Conservation (phyloP, 2,888 invertebrate species). For the Mythimna pallens region DNA sequence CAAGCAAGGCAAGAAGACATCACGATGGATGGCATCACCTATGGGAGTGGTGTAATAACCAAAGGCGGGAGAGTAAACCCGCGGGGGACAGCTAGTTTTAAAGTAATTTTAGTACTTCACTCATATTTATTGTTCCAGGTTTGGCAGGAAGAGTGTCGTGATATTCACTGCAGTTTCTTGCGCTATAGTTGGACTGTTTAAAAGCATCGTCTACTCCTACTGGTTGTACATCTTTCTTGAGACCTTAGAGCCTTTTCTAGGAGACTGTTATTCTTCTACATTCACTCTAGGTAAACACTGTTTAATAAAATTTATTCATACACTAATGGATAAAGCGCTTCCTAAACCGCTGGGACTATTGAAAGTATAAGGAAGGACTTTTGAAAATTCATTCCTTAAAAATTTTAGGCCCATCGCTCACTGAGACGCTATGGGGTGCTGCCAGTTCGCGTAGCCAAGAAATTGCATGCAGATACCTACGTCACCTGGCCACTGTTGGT, state of each 20-base stretch:
- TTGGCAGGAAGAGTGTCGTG: conserved; percentile 52
- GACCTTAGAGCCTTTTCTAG: conserved; percentile 69
- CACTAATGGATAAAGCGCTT: background rate
- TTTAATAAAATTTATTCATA: background rate
- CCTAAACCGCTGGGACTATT: too few species aligned
- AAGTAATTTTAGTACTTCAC: background rate
- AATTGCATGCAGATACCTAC: too few species aligned
- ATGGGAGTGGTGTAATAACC: too few species aligned
- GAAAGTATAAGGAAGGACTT: too few species aligned
- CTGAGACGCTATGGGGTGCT: too few species aligned
- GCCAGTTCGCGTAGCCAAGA: too few species aligned
- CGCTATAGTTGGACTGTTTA: conserved; percentile 47
- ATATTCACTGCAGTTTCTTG: conserved; percentile 41
- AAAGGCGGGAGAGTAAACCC: too few species aligned
- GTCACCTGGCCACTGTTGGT: too few species aligned
- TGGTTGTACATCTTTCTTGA: conserved; percentile 61
- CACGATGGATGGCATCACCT: too few species aligned
- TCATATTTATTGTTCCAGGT: conserved; percentile 33
- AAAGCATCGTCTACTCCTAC: conserved; percentile 52
- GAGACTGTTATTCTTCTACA: conserved; percentile 70
- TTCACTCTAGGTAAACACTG: conserved; percentile 67
- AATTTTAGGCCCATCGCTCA: too few species aligned
- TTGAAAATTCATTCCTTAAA: too few species aligned
- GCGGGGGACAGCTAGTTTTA: background rate
- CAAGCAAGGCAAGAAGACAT: too few species aligned